Base-by-base conservation (phyloP, 2,888 invertebrate species). In the Lycaena phlaeas region DNA sequence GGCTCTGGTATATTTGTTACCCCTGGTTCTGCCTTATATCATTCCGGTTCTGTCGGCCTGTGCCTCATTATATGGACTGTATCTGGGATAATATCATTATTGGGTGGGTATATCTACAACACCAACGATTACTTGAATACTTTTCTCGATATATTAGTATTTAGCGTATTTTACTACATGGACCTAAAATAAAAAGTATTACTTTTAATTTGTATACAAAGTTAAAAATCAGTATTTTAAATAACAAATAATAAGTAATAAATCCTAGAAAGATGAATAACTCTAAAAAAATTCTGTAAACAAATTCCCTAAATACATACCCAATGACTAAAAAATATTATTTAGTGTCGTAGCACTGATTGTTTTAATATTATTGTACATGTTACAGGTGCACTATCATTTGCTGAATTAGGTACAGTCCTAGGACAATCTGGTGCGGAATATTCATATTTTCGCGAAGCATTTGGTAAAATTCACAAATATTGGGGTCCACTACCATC, bases 1-100 rank as follows among this genome's bases (percentile, higher is more conserved):
- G 95, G 95, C 29, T 94, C 94, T 5, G 95, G 95, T 39, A 94
- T 95, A 46, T 96, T 96, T 61, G 89, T 95, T 4, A 92, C 94
- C 1, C 93, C 95, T 1, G 88, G 91, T 2, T 90, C 90, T 4
- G 94, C 95, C 0, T 74, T 94, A 22, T 74, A 87, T 52, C 86
- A 90, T 52, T 90, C 93, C 0, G 94, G 94, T 26, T 95, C 94
- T 4, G 89, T 95, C 1, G 95, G 90, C 2, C 79, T 93, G 57
- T 92, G 93, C 54, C 75, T 95, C 4, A 74, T 94, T 15, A 86
- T 95, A 38, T 96, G 95, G 95, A 79, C 87, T 1, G 68, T 89
- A 6, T 93, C 93, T 51, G 95, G 95, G 39, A 54, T 92, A 2
- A 87, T 95, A 45, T 93, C 94, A 6, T 79, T 94, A 58, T 73